A percentile compares a stretch with the other conserved stretches of the same genome.
Evolutionary conservation across 2,113 vertebrate species (phyloP).

Genomic region (Lathamus discolor): DNA sequence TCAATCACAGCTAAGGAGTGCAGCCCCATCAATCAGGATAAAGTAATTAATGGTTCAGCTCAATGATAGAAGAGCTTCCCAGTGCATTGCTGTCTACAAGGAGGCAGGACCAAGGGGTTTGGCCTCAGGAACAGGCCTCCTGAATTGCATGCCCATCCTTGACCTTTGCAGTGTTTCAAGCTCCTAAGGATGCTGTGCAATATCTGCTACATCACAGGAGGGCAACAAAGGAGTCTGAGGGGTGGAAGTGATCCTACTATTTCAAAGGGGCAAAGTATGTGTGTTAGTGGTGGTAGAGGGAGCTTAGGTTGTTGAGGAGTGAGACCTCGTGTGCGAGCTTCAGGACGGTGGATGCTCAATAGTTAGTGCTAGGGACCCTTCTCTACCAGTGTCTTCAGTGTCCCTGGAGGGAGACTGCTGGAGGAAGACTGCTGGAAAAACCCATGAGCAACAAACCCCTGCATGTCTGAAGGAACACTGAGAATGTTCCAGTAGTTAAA

Average conservation of each 20-base stretch:
- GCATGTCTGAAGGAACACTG: neutral
- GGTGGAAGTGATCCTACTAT: neutral
- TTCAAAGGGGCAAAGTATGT: neutral
- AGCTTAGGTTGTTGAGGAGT: neutral
- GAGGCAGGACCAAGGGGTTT: neutral
- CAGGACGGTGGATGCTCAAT: neutral
- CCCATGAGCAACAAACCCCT: too few relatives aligned
- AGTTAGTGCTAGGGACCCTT: neutral
- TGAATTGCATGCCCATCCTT: neutral
- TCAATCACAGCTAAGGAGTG: neutral
- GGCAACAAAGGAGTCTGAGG: fast-evolving
- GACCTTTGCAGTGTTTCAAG: fast-evolving
- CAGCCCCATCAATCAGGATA: too few relatives aligned
- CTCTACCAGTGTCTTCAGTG: neutral
- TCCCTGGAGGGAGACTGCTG: neutral
- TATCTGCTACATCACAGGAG: too few relatives aligned
- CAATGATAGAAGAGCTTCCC: neutral
- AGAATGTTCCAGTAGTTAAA: neutral
- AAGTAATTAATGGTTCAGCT: neutral
- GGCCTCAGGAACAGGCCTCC: neutral
- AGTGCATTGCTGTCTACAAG: neutral
- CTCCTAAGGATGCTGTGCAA: neutral
- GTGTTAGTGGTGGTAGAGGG: neutral
- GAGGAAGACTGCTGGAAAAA: neutral
- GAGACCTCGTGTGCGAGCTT: neutral